Evolutionary conservation across 1,140 invertebrate genomes (phyloP).

Genomic region (Cotesia typhae): DNA sequence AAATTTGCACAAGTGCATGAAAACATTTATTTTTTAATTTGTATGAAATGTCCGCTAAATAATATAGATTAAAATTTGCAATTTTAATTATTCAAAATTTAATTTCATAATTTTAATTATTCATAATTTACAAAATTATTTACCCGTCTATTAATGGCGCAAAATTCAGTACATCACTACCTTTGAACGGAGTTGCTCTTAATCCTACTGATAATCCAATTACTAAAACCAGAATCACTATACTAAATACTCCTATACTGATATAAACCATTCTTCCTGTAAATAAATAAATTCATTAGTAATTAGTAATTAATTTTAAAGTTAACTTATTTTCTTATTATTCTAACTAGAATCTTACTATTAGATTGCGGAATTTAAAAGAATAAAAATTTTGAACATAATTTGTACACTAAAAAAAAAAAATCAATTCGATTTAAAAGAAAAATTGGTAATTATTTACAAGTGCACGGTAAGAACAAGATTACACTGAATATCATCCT

Average conservation of each 20-base stretch:
- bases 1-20: too few relatives aligned
- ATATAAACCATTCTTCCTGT: slow-evolving; percentile 43
- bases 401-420: too few relatives aligned
- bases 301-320: not conserved
- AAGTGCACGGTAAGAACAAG: too few relatives aligned
- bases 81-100: not conserved
- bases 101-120: too few relatives aligned
- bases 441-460: too few relatives aligned
- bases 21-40: too few relatives aligned
- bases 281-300: not conserved
- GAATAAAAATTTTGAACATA: too few relatives aligned
- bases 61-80: not conserved
- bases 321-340: too few relatives aligned
- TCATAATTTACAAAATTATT: slow-evolving; percentile 12
- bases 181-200: slow-evolving; percentile 42
- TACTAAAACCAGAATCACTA: slow-evolving; percentile 35
- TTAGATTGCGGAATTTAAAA: too few relatives aligned
- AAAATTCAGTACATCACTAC: slow-evolving; percentile 49
- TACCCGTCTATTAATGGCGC: slow-evolving; percentile 57
- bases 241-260: slow-evolving; percentile 31
- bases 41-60: not conserved
- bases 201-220: slow-evolving; percentile 46
- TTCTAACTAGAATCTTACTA: too few relatives aligned
- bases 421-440: too few relatives aligned
- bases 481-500: too few relatives aligned